Base-by-base conservation (phyloP, 2,113 vertebrate species). In the Eulemur macaco region DNA sequence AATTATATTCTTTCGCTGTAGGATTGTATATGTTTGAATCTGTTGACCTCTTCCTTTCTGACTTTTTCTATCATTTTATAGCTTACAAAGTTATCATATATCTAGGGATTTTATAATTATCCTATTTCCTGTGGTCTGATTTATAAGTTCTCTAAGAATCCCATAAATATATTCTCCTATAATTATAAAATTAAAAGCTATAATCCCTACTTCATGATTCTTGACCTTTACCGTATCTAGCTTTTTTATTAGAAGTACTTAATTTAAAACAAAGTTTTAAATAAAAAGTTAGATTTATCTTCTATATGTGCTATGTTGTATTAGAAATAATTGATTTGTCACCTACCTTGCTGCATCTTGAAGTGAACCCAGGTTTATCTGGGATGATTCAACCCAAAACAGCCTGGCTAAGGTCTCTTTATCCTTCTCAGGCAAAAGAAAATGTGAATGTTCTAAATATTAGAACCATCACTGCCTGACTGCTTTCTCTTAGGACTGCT, bases 1-100 rank as follows among this genome's bases (percentile, higher is more conserved):
- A 90, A 93, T 89, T 78, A 47, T 25, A 39, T 7, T n/a, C 47
- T 76, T 83, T 68, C 10, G 60, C 11, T 29, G n/a, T 12, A 90
- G 56, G 42, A 21, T 18, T 81, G 14, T 50, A 95, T 58, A 56
- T n/a, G 86, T 87, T 81, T 84, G 8, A 96, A 73, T 83, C 37
- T 83, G 17, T 6, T 76, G 42, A 68, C 82, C 29, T 96, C n/a
- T 92, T 96, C 63, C 39, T 96, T 91, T 92, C 23, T 92, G 39
- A 89, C 20, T 81, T 86, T 63, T 86, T 74, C 45, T 74, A 89
- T 66, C 56, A 73, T 12, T 64, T 34, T 91, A 76, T 10, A 90
- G 37, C 76, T 96, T 92, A 60, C 23, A 89, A 74, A 7, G 29
- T 94, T 88, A 81, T 82, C 68, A 60, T 47, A 63, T 39, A 89